phyloP scores from a whole-genome alignment of 2,797 vertebrate species.

The Heteromormyrus szaboi region DNA sequence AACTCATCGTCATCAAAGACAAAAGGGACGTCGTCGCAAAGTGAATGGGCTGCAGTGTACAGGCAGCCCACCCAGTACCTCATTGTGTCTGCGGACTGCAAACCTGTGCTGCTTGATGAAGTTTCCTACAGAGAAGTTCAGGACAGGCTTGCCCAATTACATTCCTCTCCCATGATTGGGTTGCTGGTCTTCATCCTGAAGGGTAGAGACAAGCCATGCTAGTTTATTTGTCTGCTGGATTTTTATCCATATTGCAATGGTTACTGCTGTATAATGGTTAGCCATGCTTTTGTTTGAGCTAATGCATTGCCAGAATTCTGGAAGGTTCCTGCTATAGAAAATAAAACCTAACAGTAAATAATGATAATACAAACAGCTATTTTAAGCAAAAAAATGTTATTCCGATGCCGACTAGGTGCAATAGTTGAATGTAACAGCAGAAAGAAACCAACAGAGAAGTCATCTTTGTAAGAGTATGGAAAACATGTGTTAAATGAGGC shows the following conservation, averaged over 20 bases:
- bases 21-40: neutral
- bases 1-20: neutral
- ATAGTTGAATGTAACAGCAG: neutral
- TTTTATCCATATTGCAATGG: neutral
- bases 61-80: neutral
- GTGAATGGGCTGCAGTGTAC: neutral
- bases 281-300: neutral
- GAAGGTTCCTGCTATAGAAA: neutral
- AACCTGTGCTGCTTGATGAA: neutral
- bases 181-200: neutral
- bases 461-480: neutral
- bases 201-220: neutral
- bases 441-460: neutral
- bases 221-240: neutral
- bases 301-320: neutral
- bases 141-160: neutral
- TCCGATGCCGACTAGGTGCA: neutral
- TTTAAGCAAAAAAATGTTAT: neutral
- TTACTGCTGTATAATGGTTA: neutral
- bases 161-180: neutral
- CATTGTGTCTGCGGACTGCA: neutral
- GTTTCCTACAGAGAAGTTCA: neutral
- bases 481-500: neutral
- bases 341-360: neutral
- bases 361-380: neutral